phyloP scores from a whole-genome alignment of 2,888 invertebrate species.

The Drosophila pegasa region DNA sequence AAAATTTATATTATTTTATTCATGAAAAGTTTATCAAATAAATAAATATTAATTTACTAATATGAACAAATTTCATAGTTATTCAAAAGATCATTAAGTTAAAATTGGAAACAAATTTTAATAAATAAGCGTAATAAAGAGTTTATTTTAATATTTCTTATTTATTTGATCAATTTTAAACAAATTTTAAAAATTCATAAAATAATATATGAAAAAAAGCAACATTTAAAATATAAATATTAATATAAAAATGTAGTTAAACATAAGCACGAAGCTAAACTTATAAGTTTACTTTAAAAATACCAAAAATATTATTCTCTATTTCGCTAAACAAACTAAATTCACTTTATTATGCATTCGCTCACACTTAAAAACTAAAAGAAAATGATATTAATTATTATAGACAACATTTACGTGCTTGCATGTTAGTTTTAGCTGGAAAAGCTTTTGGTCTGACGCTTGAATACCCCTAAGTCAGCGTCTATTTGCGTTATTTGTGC shows the following conservation, averaged over 20 bases:
- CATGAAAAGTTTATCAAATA: too few species aligned
- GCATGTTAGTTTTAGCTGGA: conserved; percentile 3
- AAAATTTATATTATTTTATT: too few species aligned
- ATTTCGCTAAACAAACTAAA: background rate
- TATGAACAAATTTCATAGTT: too few species aligned
- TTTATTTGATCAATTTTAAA: background rate
- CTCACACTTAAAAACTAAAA: background rate
- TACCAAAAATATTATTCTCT: background rate
- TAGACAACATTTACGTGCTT: background rate
- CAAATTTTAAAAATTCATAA: background rate
- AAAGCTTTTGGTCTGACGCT: background rate
- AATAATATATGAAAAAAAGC: too few species aligned
- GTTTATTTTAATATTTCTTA: too few species aligned
- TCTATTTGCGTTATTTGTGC: conserved; percentile 12
- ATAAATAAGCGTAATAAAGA: too few species aligned
- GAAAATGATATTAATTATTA: background rate
- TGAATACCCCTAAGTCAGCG: conserved; percentile 40
- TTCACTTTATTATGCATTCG: background rate
- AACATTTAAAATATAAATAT: too few species aligned
- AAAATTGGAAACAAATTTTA: too few species aligned
- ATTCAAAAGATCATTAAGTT: too few species aligned
- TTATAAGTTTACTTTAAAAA: background rate
- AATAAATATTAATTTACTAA: too few species aligned
- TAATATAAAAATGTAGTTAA: background rate
- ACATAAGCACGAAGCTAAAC: background rate